Base-by-base conservation (phyloP, 1,140 invertebrate species). In the Mercenaria mercenaria region DNA sequence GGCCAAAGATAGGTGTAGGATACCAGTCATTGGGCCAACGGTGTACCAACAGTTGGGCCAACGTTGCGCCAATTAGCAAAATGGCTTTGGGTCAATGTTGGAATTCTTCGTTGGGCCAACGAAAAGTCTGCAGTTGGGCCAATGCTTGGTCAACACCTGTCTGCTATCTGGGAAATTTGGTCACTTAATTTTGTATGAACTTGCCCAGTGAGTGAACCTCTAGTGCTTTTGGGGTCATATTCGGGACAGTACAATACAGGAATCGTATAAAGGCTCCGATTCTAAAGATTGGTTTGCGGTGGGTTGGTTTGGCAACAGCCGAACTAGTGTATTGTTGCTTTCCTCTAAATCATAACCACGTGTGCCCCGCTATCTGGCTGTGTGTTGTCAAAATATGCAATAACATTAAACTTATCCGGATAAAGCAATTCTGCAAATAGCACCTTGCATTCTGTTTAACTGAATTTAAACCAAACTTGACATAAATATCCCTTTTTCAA, bases 361-460 rank as follows among this genome's bases (percentile, higher is more conserved):
- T 87, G 89, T 0, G 94, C 95, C 67, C 93, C 90, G 13, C 94
- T 91, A 2, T 80, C 67, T 20, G 94, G 94, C 50, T 86, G 82
- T 1, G 26, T 11, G 1, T 77, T 34, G 43, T 93, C 90, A 15
- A 94, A 50, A 59, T 86, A 91, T 0, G 83, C 39, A 18, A 94
- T 81, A 15, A 90, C 89, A 0, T 79, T 32, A 23, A 76, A 34
- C 87, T 92, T 92, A 37, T 90, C 91, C 26, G 91, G 90, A 13
- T 90, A 59, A 80, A 88, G 74, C 1, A 92, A 34, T 79, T 91
- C 90, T 2, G 67, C 61, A 67, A 87, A n/a, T 39, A 86, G 91
- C 34, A 92, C 4, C 37, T 83, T 23, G 3, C 29, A 11, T n/a
- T 72, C 56, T 4, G 47, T 56, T 47, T 72, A 23, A 69, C 72